Conservation (phyloP, 2,113 vertebrate species). For the Motacilla alba region DNA sequence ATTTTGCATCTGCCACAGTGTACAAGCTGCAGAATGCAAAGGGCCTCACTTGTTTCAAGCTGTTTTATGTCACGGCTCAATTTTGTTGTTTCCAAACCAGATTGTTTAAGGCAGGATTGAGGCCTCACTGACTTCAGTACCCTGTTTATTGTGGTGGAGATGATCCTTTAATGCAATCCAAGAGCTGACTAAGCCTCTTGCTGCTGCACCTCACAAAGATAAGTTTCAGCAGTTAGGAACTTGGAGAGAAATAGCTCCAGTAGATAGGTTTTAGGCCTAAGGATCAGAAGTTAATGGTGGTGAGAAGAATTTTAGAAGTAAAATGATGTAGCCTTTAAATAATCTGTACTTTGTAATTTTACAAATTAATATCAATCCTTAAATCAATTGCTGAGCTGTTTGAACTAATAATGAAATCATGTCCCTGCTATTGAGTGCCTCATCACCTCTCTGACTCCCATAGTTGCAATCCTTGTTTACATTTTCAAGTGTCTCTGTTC, state of each 20-base stretch:
- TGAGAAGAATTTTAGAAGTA: not conserved
- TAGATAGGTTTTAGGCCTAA: not conserved
- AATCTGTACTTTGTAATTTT: not conserved
- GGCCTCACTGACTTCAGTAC: not conserved
- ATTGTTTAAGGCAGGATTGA: not conserved
- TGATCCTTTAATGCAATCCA: not conserved
- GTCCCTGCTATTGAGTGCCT: not conserved
- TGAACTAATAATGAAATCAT: not conserved
- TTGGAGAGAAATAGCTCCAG: not conserved
- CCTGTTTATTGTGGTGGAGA: not conserved
- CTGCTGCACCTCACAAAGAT: not conserved
- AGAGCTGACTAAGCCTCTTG: not conserved
- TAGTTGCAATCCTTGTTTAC: not conserved
- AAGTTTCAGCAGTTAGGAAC: not conserved
- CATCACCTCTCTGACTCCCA: not conserved
- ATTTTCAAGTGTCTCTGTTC: not conserved
- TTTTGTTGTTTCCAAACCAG: not conserved
- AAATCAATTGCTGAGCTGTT: not conserved
- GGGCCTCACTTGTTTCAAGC: not conserved
- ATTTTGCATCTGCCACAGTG: not conserved
- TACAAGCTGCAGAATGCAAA: not conserved
- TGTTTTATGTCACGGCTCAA: accelerated
- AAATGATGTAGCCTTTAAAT: not conserved
- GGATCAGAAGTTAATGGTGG: not conserved
- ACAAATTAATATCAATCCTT: not conserved